Evolutionary conservation across 2,888 invertebrate species (phyloP), one percentile per base, ranked within the genome.

Genomic region (Ennomos fuscantarius): DNA sequence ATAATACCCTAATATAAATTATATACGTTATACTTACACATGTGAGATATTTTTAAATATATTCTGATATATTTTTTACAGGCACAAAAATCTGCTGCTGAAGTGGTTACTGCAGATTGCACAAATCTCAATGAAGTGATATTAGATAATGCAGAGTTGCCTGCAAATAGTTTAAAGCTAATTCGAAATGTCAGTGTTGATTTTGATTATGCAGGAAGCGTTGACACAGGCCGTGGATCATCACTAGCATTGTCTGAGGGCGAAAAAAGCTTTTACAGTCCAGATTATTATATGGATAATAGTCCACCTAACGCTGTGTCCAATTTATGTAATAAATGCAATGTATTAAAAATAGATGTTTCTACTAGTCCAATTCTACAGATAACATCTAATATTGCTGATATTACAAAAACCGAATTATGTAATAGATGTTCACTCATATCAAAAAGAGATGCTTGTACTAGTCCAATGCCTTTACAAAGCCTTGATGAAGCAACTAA

Each of bases 191-290:
- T 10, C 2, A 47, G 43, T 34, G n/a, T 35, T 37, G 58, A 59
- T 46, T 49, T 54, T 5, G 58, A 59, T 2, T 41, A 24, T 37
- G n/a, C 49, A n/a, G 58, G 40, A 6, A 89, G 87, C 67, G 70
- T 83, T 49, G 92, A 92, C 63, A 88, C 89, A 1, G 91, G 92
- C 1, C 68, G 86, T 43, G 91, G 89, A 9, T 91, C 92, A 13
- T 92, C 91, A 8, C 71, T 86, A 15, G 83, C 80, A 34, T 81
- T 74, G 64, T 89, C 87, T 9, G 86, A 88, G 65, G 81, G 70
- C 36, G 87, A 88, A 42, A 88, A 86, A 67, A 79, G 80, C 65
- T 73, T 77, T 11, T 73, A 76, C 52, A 89, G 89, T 62, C 87
- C 87, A 43, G 86, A 87, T 55, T 86, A 82, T 62, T 79, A 67